These are phyloP conservation scores for Ginglymostoma cirratum DNA, from an alignment of 2,113 vertebrate genomes.

Conservation along the genomic window DNA sequence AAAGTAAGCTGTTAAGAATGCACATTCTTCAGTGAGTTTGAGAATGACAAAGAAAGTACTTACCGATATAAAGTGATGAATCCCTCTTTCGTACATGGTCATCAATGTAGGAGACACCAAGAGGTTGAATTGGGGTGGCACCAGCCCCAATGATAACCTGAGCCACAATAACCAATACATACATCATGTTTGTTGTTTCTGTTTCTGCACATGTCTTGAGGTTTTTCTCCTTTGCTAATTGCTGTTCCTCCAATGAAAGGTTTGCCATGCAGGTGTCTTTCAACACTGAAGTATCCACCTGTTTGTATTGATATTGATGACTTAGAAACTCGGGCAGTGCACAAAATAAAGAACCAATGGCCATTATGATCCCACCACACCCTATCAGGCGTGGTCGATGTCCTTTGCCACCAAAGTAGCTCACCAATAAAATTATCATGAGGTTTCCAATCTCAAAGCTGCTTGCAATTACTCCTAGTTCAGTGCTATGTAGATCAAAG, in stretches of 20 bases:
- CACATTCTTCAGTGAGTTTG: not conserved
- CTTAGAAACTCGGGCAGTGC: slow-evolving; percentile 39
- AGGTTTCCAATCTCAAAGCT: slow-evolving; percentile 40
- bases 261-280: slow-evolving; percentile 34
- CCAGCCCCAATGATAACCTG: slow-evolving; percentile 39
- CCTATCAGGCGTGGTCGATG: slow-evolving; percentile 39
- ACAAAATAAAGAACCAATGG: slow-evolving; percentile 38
- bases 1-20: not conserved
- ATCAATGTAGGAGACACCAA: slow-evolving; percentile 39
- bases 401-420: slow-evolving; percentile 41
- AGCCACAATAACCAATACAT: slow-evolving; percentile 37
- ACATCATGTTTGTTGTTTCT: slow-evolving; percentile 39
- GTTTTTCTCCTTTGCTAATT: not conserved
- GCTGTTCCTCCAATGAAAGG: slow-evolving; percentile 15
- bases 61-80: slow-evolving; percentile 39
- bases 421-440: slow-evolving; percentile 39
- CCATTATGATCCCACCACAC: slow-evolving; percentile 40
- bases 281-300: slow-evolving; percentile 36
- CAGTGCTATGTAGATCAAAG: slow-evolving; percentile 36
- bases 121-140: slow-evolving; percentile 37
- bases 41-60: slow-evolving; percentile 7
- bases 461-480: slow-evolving; percentile 39
- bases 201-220: slow-evolving; percentile 37
- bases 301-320: slow-evolving; percentile 39
- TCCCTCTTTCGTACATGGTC: slow-evolving; percentile 38